phyloP scores from a whole-genome alignment of 2,113 vertebrate species.

The Blennius ocellaris region DNA sequence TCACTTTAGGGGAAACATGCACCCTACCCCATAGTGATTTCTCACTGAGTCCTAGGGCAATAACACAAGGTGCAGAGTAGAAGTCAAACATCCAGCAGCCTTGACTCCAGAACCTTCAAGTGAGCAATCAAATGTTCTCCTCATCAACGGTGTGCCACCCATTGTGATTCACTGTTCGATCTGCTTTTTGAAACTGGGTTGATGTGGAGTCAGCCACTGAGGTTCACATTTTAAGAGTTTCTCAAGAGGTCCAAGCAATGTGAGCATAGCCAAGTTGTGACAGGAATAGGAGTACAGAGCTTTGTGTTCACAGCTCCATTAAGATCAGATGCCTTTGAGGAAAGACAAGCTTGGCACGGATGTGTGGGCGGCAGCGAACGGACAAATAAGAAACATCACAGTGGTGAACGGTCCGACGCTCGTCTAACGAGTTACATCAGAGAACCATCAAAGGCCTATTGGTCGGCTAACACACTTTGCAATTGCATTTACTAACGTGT shows the following conservation, averaged over 20 bases:
- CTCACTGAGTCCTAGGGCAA: no score
- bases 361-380: conserved; percentile 51
- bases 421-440: conserved; percentile 75
- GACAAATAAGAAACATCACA: conserved; percentile 72
- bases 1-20: no score
- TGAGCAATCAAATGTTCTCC: not conserved
- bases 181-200: conserved; percentile 1
- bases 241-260: conserved; percentile 14
- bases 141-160: conserved; percentile 1
- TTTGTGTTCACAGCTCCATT: conserved; percentile 35
- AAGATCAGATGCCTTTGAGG: conserved; percentile 57
- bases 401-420: conserved; percentile 64
- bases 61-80: no score
- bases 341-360: conserved; percentile 35
- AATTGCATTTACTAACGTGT: conserved; percentile 69
- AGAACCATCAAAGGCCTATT: conserved; percentile 69
- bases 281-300: conserved; percentile 12
- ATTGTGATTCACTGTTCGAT: conserved; percentile 2
- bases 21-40: no score
- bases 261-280: conserved; percentile 25
- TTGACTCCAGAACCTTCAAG: not conserved
- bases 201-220: conserved; percentile 2
- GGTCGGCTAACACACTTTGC: conserved; percentile 59
- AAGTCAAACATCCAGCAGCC: not conserved
- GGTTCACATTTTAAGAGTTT: conserved; percentile 27